Evolutionary conservation across 2,888 invertebrate species (phyloP), one percentile per base, ranked within the genome.

Genomic region (Amaurobius ferox): DNA sequence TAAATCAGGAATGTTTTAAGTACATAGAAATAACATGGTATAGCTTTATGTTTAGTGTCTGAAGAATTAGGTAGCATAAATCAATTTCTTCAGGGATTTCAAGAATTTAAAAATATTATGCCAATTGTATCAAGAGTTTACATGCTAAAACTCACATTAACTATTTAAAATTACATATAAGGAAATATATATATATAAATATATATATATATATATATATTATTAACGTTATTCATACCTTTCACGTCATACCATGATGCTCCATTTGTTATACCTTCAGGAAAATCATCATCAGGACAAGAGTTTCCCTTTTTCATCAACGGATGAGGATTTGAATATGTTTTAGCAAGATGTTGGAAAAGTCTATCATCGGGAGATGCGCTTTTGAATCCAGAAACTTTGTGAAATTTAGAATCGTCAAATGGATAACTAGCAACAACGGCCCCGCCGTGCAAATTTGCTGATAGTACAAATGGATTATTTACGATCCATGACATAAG

Each of bases 261-360:
- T 11, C 98, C 98, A 90, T 98, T 98, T 2, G 96, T 97, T 88
- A 97, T 94, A 32, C 98, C 98, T 39, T 94, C 93, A 1, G 92
- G 90, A 90, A 98, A 98, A 89, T 93, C 92, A 88, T 97, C 96
- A 11, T 88, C 86, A 0, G 93, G 93, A 30, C 94, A 94, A 88
- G 94, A 93, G 30, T 90, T 90, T 0, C 97, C 97, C 9, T 91
- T 92, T 83, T 93, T 93, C 98, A 98, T 97, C 1, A 93, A 92
- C 0, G 93, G 93, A 92, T 98, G 95, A 48, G 93, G 93, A 40
- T 94, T 93, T 2, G 97, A 94, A 91, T 96, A 98, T 0, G 93
- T 92, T 66, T 93, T 93, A 0, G 98, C 95, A 77, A 98, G 92
- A 88, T 95, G 93, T 90, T 94, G 94, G 92, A 98, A 98, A 9